These are phyloP conservation scores for Nautilus pompilius DNA, from an alignment of 1,140 invertebrate species.

Conservation along the genomic window DNA sequence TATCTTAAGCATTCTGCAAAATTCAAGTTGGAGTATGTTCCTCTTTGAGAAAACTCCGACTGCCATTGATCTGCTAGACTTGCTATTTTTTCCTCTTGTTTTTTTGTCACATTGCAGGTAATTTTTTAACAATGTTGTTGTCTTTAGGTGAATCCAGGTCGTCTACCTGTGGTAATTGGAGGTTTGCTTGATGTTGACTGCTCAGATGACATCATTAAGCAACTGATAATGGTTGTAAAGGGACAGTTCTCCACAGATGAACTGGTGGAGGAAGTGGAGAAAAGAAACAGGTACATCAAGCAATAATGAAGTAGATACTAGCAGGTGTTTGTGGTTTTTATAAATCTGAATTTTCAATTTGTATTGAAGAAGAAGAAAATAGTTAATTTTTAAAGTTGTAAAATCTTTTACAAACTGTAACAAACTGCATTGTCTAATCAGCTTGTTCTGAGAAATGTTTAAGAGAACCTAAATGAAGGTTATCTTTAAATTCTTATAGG, in stretches of 20 bases:
- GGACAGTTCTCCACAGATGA: conserved; percentile 98
- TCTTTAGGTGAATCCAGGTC: conserved; percentile 87
- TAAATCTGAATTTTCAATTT: neutral
- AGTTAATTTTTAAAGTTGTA: neutral
- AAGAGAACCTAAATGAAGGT: too few relatives aligned
- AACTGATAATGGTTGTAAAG: conserved; percentile 93
- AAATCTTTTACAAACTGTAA: too few relatives aligned
- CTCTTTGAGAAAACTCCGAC: neutral
- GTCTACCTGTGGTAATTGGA: conserved; percentile 95
- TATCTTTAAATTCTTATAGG: too few relatives aligned
- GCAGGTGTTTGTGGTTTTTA: neutral
- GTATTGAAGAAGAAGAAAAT: too few relatives aligned
- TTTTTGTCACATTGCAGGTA: too few relatives aligned
- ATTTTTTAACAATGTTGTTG: neutral
- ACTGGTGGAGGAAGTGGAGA: conserved; percentile 97
- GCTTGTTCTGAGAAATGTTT: too few relatives aligned
- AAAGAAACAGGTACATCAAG: conserved; percentile 76
- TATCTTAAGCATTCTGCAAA: too few relatives aligned
- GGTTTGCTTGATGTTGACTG: conserved; percentile 97
- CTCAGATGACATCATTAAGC: conserved; percentile 98
- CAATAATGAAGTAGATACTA: too few relatives aligned
- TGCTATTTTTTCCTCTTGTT: neutral
- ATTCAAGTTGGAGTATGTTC: too few relatives aligned
- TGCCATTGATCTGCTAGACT: neutral
- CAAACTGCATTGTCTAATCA: too few relatives aligned